Conservation (phyloP, 2,797 vertebrate species). For the Enteromius paludinosus region DNA sequence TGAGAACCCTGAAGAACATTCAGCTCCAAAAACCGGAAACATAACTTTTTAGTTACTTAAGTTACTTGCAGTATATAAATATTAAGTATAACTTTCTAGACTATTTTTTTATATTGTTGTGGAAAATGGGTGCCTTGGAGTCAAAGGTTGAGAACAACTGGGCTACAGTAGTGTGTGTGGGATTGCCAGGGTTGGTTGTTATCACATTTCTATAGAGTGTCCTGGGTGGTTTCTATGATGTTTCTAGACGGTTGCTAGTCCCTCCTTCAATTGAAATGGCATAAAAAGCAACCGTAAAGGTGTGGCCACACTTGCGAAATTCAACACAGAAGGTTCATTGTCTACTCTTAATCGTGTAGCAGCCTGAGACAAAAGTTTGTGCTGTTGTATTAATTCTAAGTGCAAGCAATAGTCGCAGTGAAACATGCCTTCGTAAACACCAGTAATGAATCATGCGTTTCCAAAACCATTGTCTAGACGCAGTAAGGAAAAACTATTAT, state of each 20-base stretch:
- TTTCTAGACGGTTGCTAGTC: not conserved
- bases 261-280: not conserved
- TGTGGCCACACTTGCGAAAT: not conserved
- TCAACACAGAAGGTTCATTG: not conserved
- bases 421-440: not conserved
- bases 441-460: not conserved
- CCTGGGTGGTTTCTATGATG: not conserved
- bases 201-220: not conserved
- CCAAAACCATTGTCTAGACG: conserved; percentile 10
- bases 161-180: not conserved
- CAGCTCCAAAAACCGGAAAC: not conserved
- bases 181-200: not conserved
- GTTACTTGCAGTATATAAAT: no score
- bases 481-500: not conserved
- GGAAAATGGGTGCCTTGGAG: no score
- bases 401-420: not conserved
- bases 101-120: no score
- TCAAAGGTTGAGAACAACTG: not conserved
- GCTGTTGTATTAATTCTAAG: not conserved
- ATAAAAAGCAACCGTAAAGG: not conserved
- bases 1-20: not conserved
- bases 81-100: no score
- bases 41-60: no score
- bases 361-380: not conserved
- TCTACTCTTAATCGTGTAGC: not conserved